A percentile compares a stretch with the other conserved stretches of the same genome.
Evolutionary conservation across 2,113 vertebrate genomes (phyloP).

Genomic region (Psilopogon haemacephalus): DNA sequence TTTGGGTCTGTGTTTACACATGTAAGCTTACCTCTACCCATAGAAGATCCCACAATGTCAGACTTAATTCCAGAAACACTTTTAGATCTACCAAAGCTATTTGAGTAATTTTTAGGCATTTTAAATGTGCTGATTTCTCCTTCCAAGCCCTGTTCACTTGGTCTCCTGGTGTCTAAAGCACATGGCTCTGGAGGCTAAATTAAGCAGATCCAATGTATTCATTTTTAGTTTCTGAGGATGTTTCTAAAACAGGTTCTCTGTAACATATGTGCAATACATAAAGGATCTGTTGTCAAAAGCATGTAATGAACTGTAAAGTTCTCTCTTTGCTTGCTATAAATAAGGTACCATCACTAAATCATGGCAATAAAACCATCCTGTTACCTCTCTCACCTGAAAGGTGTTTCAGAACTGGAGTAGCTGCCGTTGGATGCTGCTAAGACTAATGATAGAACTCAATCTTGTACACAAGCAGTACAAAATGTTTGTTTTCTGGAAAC

Average conservation of each 20-base stretch:
- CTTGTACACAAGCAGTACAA: neutral
- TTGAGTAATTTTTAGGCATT: neutral
- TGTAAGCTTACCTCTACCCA: neutral
- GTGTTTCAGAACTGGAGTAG: accelerated
- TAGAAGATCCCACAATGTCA: neutral
- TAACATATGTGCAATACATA: slow-evolving; percentile 44
- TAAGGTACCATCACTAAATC: neutral
- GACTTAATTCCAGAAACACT: neutral
- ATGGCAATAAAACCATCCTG: neutral
- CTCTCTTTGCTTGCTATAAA: slow-evolving; percentile 24
- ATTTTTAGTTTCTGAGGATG: slow-evolving; percentile 32
- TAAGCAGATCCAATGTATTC: neutral
- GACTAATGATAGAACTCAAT: neutral
- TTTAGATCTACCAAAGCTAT: neutral
- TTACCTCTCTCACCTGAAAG: neutral
- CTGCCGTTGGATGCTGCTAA: neutral
- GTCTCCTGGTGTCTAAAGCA: neutral
- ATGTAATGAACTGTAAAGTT: neutral
- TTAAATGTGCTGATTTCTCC: neutral
- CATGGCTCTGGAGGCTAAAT: neutral
- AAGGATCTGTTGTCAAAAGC: neutral
- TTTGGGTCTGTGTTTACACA: neutral
- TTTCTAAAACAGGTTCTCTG: slow-evolving; percentile 38
- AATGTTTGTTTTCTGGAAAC: neutral
- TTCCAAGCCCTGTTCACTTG: neutral